A percentile compares a stretch with the other conserved stretches of the same genome.
phyloP scores from a whole-genome alignment of 2,797 vertebrate species.

The Micrastur ruficollis region DNA sequence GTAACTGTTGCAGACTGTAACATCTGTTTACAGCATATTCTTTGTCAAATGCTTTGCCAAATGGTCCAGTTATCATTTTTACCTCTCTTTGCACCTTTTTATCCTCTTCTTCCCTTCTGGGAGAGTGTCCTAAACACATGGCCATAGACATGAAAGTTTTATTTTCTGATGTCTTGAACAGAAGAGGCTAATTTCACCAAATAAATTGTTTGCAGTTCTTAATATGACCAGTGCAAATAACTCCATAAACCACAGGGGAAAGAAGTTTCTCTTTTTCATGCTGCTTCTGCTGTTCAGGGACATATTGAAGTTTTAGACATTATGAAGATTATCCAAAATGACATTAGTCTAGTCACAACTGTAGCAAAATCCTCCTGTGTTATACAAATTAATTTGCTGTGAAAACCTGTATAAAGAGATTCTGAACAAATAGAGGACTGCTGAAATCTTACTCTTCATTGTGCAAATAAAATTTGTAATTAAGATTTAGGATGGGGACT shows the following conservation, averaged over 20 bases:
- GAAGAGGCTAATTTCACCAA: constrained; percentile 15
- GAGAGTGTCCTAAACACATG: not conserved
- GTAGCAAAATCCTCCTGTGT: constrained; percentile 41
- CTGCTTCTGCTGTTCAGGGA: constrained; percentile 20
- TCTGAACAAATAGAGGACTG: constrained; percentile 33
- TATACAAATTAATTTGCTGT: constrained; percentile 46
- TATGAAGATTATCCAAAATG: constrained; percentile 38
- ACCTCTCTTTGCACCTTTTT: not conserved
- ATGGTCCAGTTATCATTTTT: not conserved
- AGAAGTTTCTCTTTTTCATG: not conserved
- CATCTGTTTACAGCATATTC: not conserved
- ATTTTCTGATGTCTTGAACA: not conserved
- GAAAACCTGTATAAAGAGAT: not conserved
- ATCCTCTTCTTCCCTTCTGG: not conserved
- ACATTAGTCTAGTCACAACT: constrained; percentile 40
- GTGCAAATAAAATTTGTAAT: constrained; percentile 35
- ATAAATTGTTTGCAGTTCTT: not conserved
- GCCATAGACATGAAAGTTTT: not conserved
- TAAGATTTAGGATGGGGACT: not conserved
- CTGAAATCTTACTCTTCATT: not conserved
- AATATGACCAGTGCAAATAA: constrained; percentile 1
- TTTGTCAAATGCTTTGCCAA: constrained; percentile 1
- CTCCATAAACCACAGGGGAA: not conserved
- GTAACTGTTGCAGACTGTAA: not conserved
- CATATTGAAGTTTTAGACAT: not conserved